Base-by-base conservation (phyloP, 2,888 invertebrate genomes). In the Drosophila paracracens region DNA sequence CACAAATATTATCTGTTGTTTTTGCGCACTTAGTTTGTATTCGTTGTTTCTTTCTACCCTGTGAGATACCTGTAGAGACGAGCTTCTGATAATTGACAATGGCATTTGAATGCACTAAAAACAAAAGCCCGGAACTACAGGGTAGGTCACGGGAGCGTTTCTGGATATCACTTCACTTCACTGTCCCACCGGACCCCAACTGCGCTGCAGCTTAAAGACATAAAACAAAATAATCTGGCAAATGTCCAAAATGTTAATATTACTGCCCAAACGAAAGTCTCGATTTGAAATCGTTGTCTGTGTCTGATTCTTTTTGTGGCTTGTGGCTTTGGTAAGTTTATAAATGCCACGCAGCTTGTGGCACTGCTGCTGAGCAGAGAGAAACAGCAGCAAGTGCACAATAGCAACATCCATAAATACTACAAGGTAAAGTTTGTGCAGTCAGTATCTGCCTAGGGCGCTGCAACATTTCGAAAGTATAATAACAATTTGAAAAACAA, bases 91-190 rank as follows among this genome's bases (percentile, higher is more conserved):
- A 92, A 89, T 90, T 91, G 83, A 88, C 81, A 81, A 88, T 68
- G 83, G 88, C 89, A 89, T 89, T 78, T 70, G 66, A 77, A 77
- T 90, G 89, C 91, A 82, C 89, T 91, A 96, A 96, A 97, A 97
- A 98, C 98, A 98, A 98, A 98, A 98, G 97, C 98, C 98, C 98
- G 98, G 98, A 98, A 98, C 98, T 98, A 98, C 98, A 98, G 98
- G 98, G 98, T 98, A 98, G 97, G 97, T 98, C 97, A 98, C 98
- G 97, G 97, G 97, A 97, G 97, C 93, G 93, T 92, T 92, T 85
- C 76, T 46, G 35, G 18, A 40, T 40, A 46, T 7, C 63, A 69
- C 79, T 57, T 62, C 46, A 56, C 66, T 54, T 36, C 33, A 36
- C 36, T 36, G 31, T 13, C 7, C 6, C 31, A 3, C 43, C 21